Evolutionary conservation across 2,113 vertebrate species (phyloP).

Genomic region (Silurus glanis): DNA sequence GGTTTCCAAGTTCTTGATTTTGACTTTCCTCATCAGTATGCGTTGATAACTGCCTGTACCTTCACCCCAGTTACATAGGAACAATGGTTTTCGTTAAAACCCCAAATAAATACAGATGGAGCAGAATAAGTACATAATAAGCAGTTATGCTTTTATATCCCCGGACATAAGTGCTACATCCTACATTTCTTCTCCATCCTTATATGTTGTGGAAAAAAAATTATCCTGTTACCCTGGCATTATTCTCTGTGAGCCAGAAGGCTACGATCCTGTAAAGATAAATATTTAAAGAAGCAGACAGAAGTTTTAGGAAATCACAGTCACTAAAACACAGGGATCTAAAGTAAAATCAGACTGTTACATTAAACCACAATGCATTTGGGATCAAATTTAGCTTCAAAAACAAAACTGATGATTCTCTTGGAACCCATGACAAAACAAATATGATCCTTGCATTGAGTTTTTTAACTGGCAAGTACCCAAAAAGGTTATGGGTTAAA

Average conservation of each 20-base stretch:
- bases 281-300: neutral
- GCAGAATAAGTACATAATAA: neutral
- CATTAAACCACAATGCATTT: conserved; percentile 22
- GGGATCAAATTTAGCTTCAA: conserved; percentile 18
- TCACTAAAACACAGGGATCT: neutral
- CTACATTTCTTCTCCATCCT: neutral
- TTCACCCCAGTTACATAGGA: neutral
- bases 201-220: neutral
- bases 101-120: neutral
- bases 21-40: neutral
- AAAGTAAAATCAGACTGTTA: conserved; percentile 27
- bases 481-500: neutral
- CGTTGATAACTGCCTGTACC: neutral
- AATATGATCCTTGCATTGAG: neutral
- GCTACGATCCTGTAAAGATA: neutral
- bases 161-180: neutral
- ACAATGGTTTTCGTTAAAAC: neutral
- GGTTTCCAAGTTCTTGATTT: neutral
- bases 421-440: neutral
- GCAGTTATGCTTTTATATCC: neutral
- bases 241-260: neutral
- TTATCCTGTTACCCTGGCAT: neutral
- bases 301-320: conserved; percentile 4
- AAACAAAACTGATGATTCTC: neutral
- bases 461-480: neutral